These are phyloP conservation scores for Eulemur albifrons DNA, from an alignment of 2,797 vertebrate species.

Conservation along the genomic window DNA sequence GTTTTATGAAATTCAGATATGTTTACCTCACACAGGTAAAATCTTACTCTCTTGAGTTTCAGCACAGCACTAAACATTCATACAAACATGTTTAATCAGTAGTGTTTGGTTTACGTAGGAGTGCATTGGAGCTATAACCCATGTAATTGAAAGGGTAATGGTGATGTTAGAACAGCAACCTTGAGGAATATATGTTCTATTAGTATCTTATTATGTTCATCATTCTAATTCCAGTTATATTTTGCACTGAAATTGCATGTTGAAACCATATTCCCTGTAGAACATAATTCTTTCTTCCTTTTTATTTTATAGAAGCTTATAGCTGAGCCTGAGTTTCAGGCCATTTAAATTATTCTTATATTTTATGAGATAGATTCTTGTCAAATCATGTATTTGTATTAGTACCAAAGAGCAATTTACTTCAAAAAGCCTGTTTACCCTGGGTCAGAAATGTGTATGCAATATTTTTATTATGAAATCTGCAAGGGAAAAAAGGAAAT, in stretches of 20 bases:
- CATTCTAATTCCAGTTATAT: constrained; percentile 41
- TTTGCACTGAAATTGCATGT: constrained; percentile 44
- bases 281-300: constrained; percentile 25
- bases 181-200: background rate
- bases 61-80: background rate
- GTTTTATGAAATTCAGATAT: background rate
- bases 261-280: background rate
- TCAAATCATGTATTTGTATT: constrained; percentile 56
- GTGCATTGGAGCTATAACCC: background rate
- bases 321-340: background rate
- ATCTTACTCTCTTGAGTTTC: background rate
- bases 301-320: constrained; percentile 41
- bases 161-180: background rate
- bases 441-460: background rate
- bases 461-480: constrained; percentile 46
- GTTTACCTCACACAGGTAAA: background rate
- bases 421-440: constrained; percentile 28
- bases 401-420: constrained; percentile 56
- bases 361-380: constrained; percentile 49
- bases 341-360: constrained; percentile 57
- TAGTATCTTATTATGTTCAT: constrained; percentile 25
- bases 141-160: background rate
- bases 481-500: background rate
- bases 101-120: background rate
- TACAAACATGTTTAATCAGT: background rate